Base-by-base conservation (phyloP, 2,113 vertebrate genomes). In the Thunnus maccoyii region DNA sequence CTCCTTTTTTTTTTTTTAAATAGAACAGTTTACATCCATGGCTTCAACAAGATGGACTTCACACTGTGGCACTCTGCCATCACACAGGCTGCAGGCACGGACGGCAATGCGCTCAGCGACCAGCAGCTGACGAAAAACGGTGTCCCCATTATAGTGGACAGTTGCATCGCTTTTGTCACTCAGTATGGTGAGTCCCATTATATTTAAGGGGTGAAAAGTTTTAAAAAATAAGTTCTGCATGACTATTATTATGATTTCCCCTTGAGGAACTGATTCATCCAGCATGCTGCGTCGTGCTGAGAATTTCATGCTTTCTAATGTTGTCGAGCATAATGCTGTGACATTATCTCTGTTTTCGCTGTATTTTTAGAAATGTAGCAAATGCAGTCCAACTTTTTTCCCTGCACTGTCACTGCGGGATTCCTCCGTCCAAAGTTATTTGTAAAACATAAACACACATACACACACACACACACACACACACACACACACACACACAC, bases 91-190 rank as follows among this genome's bases (percentile, higher is more conserved):
- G 97, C 98, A 51, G 95, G 95, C 92, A 99, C 96, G 87, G 96
- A 98, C 88, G 96, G 98, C 61, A 96, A 94, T 71, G 97, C 96
- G 7, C 94, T 99, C 62, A 89, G 96, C 84, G 96, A 98, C 93
- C 98, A 99, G 89, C 98, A 99, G 95, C 96, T 99, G 94, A 97
- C 96, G 89, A 98, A 96, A 95, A 98, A 99, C 17, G 96, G 97
- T 58, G 94, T 98, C 73, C 98, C 98, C 47, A 98, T 99, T 88
- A 95, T 97, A 17, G 94, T 99, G 66, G 97, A 97, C 94, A 99
- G 98, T 94, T 99, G 98, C 92, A 95, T 99, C 84, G 96, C 98
- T 47, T 99, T 99, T 92, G 97, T 99, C 95, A 99, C 97, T 15
- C 98, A 99, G 93, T 98, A 99, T 77, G 98, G 98, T 99, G 93